Base-by-base conservation (phyloP, 2,797 vertebrate genomes). In the Smutsia gigantea region DNA sequence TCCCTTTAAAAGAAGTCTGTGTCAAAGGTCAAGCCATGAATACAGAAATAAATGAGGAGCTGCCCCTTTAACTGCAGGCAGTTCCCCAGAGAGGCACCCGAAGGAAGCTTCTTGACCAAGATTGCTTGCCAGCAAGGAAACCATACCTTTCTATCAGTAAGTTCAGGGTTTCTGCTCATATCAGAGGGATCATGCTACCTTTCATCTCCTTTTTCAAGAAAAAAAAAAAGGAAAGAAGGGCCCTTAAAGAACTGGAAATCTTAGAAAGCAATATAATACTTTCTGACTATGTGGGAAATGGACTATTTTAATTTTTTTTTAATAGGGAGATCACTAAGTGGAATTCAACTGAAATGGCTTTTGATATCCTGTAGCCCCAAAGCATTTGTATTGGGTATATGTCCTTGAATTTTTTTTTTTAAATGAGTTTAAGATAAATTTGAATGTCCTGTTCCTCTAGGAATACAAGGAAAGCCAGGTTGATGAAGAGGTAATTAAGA, bases 1-100 rank as follows among this genome's bases (percentile, higher is more conserved):
- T 49, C 31, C 12, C 57, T 94, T 92, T 87, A 34, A 89, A 96
- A 71, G 53, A 71, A 96, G 57, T n/a, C 61, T 51, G 2, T 88
- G 72, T 87, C 75, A 83, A 90, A 83, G 34, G 37, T 82, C 42
- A 93, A 87, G 31, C 14, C 4, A 4, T 39, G n/a, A 49, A 34
- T 19, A 84, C 7, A 75, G 46, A 85, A 87, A 55, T 72, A 25
- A 77, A 78, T 7, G n/a, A 25, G 11, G 34, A 49, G 27, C 1
- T 69, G 66, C 39, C 2, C 9, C 10, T 9, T 39, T 87, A 42
- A 39, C 37, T 7, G 53, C 27, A 49, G 10, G 23, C 57, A 17
- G 39, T 27, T 63, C 63, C 66, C 63, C 79, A 59, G 51, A 61
- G 57, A 39, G 3, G 31, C 2, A 18, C 12, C 34, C 5, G 0